A percentile compares a stretch with the other conserved stretches of the same genome.
Conservation (phyloP, 2,113 vertebrate species). For the Uria aalge region DNA sequence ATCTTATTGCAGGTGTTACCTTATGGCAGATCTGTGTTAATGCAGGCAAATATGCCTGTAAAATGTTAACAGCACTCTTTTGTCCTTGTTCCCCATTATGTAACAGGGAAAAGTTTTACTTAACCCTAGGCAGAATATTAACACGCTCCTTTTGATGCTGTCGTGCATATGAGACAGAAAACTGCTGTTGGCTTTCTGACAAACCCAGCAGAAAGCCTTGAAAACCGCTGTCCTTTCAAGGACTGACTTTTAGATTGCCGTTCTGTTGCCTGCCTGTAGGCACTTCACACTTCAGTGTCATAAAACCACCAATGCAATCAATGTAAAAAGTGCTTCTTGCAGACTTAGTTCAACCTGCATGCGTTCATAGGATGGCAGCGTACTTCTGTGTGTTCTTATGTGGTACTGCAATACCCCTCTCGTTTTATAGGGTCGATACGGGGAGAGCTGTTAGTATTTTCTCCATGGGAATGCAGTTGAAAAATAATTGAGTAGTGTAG, state of each 20-base stretch:
- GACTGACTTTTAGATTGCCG: neutral
- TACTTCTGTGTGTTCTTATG: neutral
- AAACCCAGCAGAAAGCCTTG: neutral
- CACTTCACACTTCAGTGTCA: neutral
- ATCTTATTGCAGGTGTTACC: neutral
- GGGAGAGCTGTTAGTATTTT: neutral
- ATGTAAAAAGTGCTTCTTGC: neutral
- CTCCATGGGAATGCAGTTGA: neutral
- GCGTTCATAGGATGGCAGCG: fast-evolving
- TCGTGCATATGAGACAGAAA: fast-evolving
- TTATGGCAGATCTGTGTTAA: neutral
- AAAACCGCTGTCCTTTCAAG: neutral
- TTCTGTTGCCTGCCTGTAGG: neutral
- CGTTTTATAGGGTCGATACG: fast-evolving
- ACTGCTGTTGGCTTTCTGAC: neutral
- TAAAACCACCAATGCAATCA: neutral
- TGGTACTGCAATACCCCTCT: neutral
- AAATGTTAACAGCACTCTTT: neutral
- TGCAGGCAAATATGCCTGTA: neutral
- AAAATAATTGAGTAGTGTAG: neutral
- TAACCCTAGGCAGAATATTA: neutral
- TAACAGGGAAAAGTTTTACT: neutral
- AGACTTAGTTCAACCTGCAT: neutral
- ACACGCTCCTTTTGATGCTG: fast-evolving
- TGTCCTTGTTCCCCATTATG: fast-evolving